Evolutionary conservation across 2,888 invertebrate genomes (phyloP).

Genomic region (Dasypolia templi): DNA sequence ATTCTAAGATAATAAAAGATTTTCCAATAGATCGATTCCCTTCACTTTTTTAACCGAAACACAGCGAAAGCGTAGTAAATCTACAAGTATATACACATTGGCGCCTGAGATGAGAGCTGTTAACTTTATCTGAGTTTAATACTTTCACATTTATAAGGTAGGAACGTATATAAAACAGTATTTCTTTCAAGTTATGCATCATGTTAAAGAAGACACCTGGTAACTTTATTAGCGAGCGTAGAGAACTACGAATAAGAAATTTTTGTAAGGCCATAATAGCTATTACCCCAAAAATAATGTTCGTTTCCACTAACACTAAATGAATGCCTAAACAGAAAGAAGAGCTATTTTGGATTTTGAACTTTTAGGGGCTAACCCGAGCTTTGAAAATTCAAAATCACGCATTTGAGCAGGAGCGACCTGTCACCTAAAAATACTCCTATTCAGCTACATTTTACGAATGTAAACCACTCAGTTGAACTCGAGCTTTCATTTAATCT

Average conservation of each 20-base stretch:
- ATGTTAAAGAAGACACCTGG: neutral
- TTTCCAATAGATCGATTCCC: constrained; percentile 15
- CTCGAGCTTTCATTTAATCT: constrained; percentile 8
- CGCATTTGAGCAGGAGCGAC: neutral
- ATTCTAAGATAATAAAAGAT: neutral
- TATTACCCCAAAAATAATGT: neutral
- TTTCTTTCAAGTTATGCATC: neutral
- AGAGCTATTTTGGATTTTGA: neutral
- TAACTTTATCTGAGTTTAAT: neutral
- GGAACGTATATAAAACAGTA: neutral
- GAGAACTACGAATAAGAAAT: neutral
- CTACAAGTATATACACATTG: neutral
- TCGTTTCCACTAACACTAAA: neutral
- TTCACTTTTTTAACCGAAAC: constrained; percentile 4
- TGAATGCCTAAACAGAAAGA: neutral
- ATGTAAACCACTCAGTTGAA: neutral
- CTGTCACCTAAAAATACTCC: neutral
- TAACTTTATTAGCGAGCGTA: neutral
- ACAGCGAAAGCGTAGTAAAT: constrained; percentile 26
- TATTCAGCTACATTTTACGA: neutral
- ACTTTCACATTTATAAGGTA: neutral
- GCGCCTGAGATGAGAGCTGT: constrained; percentile 7
- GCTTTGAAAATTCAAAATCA: neutral
- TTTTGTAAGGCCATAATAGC: neutral
- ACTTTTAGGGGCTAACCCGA: neutral